Evolutionary conservation across 53 echinoderm and acorn worm genomes (phyloP), one percentile per base, ranked within the genome.

Genomic region (Antedon mediterranea): DNA sequence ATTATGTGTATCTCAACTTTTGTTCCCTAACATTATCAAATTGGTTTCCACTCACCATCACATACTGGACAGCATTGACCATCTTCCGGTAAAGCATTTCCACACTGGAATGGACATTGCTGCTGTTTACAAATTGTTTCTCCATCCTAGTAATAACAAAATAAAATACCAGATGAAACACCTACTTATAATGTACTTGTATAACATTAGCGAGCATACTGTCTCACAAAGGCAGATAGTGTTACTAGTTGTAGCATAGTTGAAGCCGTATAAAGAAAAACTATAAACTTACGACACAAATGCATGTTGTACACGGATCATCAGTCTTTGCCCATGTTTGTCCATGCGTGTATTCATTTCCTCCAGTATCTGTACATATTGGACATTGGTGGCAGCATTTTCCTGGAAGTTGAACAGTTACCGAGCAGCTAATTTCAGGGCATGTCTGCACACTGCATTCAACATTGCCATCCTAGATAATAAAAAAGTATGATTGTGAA

Each of bases 41-140:
- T n/a, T n/a, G n/a, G n/a, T n/a, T n/a, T 31, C 13, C n/a, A 71
- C 76, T 34, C 80, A 89, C 90, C 90, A 87, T 74, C 76, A 71
- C 95, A 94, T 20, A 79, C 83, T 33, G 91, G 89, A 71, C 95
- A 94, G 77, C 95, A 94, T 71, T 91, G 89, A 33, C 78, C 87
- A n/a, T 82, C 76, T 0, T 76, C 79, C 34, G 42, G 78, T 71
- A 83, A 80, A 4, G 88, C 85, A 29, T 82, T 85, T 0, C 43
- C 29, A 43, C 95, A 94, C 28, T 85, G 44, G 41, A 71, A 81
- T 32, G 83, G 91, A 81, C 91, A 91, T 31, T 83, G 81, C 9
- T 88, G 79, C 0, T 84, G 79, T 34, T 72, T 87, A 70, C 89
- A 89, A 13, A 75, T 43, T 34, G 91, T 91, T 71, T 73, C 72